Evolutionary conservation across 37 sponge, comb jelly and placozoan species (phyloP).

Genomic region (Geodia barretti): DNA sequence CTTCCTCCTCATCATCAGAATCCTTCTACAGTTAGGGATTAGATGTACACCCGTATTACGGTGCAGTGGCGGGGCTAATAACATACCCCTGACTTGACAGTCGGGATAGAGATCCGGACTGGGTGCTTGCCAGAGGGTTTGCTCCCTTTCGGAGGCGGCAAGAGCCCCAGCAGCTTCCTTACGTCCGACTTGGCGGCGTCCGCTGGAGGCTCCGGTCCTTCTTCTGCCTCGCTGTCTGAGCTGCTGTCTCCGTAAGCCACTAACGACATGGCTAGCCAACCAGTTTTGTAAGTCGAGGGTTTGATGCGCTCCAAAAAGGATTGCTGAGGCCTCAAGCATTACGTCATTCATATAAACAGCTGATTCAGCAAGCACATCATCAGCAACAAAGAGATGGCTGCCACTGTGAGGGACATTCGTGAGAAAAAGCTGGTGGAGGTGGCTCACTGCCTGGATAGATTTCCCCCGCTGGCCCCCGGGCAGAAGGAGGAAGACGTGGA

Average conservation of each 20-base stretch:
- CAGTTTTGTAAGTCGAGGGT: neutral
- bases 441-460: slow-evolving; percentile 17
- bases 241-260: slow-evolving; percentile 36
- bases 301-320: neutral
- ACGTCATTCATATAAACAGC: neutral
- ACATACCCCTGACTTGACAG: slow-evolving; percentile 8
- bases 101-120: slow-evolving; percentile 37
- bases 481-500: slow-evolving; percentile 8
- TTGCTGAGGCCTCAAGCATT: neutral
- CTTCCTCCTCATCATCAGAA: slow-evolving; percentile 46
- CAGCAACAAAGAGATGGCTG: neutral
- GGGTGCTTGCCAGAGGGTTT: slow-evolving; percentile 2
- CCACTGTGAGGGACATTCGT: slow-evolving; percentile 5
- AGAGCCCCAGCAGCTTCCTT: slow-evolving; percentile 28
- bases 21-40: slow-evolving; percentile 10
- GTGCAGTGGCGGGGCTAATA: too few relatives aligned
- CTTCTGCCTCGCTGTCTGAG: slow-evolving; percentile 14
- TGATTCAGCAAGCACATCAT: slow-evolving; percentile 14
- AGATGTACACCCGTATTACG: neutral
- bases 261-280: neutral
- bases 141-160: slow-evolving; percentile 15
- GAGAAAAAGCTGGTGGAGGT: neutral
- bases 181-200: neutral
- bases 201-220: neutral
- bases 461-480: slow-evolving; percentile 4